Conservation (phyloP, 2,797 vertebrate species). For the Aplochiton taeniatus region DNA sequence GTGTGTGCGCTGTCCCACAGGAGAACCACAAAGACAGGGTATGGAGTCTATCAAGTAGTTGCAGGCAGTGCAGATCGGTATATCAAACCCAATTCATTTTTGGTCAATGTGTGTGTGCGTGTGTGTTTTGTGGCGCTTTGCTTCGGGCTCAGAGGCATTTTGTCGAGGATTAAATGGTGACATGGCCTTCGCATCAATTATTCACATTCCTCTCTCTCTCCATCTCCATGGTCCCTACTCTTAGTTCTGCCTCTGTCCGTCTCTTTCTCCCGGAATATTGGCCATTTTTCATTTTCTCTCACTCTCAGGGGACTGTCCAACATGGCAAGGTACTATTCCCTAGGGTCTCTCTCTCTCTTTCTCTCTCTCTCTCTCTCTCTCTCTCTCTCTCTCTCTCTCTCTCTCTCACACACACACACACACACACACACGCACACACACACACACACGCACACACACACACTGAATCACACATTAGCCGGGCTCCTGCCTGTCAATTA, state of each 20-base stretch:
- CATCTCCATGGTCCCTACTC: background rate
- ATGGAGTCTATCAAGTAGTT: background rate
- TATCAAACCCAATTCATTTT: background rate
- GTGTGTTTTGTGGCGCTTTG: background rate
- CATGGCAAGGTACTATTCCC: background rate
- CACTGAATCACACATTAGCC: background rate
- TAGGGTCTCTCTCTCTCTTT: background rate
- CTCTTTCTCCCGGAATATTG: background rate
- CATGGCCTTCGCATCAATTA: conserved; percentile 30
- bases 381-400: background rate
- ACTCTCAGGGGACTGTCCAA: background rate
- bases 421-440: background rate
- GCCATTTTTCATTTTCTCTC: background rate
- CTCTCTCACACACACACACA: background rate
- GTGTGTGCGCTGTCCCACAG: background rate
- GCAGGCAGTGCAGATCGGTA: background rate
- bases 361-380: background rate
- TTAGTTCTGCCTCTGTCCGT: background rate
- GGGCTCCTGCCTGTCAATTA: conserved; percentile 49
- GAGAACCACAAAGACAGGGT: too few species aligned
- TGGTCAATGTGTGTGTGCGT: background rate
- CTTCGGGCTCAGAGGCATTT: background rate
- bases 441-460: background rate
- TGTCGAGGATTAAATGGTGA: conserved; percentile 17
- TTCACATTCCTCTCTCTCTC: conserved; percentile 37